Evolutionary conservation across 2,888 invertebrate genomes (phyloP).

Genomic region (Drosophila limbata): DNA sequence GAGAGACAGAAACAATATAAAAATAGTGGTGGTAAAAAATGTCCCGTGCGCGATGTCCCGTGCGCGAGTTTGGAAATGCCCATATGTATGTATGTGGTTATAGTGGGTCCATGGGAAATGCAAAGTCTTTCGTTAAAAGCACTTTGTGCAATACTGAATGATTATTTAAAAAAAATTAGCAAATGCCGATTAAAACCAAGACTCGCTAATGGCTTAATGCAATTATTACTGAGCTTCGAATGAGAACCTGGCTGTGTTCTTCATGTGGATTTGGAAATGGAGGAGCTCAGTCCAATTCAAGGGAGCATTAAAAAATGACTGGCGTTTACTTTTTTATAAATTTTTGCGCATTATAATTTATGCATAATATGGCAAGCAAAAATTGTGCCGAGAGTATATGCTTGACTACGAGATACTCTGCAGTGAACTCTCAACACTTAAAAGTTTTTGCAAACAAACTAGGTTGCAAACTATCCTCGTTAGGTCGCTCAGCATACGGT

Average conservation of each 20-base stretch:
- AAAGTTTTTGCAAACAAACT: neutral
- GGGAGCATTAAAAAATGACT: conserved; percentile 35
- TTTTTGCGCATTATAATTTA: conserved; percentile 64
- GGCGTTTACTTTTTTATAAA: conserved; percentile 49
- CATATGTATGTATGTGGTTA: too few relatives aligned
- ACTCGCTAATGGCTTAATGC: conserved; percentile 53
- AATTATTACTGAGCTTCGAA: conserved; percentile 10
- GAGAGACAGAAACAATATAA: too few relatives aligned
- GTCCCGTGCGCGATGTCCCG: too few relatives aligned
- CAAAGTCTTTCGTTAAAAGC: neutral
- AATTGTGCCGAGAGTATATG: neutral
- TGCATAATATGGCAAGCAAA: conserved; percentile 54
- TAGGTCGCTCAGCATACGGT: neutral
- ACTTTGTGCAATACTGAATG: neutral
- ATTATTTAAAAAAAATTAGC: conserved; percentile 10
- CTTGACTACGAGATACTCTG: neutral
- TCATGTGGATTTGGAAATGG: conserved; percentile 2
- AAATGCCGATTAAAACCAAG: conserved; percentile 48
- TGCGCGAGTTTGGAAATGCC: too few relatives aligned
- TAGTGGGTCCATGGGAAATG: too few relatives aligned
- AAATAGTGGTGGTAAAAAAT: too few relatives aligned
- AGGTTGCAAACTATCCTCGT: neutral
- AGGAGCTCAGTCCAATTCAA: neutral
- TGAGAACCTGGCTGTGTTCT: neutral
- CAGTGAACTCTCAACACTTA: neutral